These are phyloP conservation scores for Dasypus novemcinctus DNA, from an alignment of 2,113 vertebrate species.

Conservation along the genomic window DNA sequence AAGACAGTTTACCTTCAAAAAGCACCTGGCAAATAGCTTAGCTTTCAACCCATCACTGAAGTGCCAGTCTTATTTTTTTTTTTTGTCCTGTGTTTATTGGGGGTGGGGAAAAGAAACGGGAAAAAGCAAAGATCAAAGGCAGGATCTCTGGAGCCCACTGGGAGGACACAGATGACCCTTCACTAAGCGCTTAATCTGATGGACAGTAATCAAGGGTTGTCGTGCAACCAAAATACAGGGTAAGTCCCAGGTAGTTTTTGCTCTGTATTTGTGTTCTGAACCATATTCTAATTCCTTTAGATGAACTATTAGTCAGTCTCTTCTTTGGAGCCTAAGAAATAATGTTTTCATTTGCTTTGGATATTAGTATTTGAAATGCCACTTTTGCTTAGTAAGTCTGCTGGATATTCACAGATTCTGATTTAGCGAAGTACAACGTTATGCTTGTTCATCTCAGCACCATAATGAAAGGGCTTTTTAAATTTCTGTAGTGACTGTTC, in stretches of 20 bases:
- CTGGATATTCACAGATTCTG: background rate
- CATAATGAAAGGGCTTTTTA: background rate
- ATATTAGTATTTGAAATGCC: background rate
- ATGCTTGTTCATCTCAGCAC: background rate
- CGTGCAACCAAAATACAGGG: background rate
- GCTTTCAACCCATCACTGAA: background rate
- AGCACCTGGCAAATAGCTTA: background rate
- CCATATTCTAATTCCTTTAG: background rate
- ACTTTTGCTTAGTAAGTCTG: background rate
- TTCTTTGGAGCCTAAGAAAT: background rate
- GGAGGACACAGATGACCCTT: background rate
- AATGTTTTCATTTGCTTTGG: background rate
- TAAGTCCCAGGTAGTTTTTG: background rate
- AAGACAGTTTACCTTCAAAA: conserved; percentile 44
- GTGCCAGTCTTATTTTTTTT: background rate
- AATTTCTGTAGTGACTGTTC: background rate
- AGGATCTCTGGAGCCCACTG: background rate
- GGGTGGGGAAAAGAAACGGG: background rate
- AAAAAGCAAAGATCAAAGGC: background rate
- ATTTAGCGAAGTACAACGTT: background rate
- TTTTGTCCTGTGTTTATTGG: background rate
- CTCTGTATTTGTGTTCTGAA: background rate
- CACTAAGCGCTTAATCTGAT: background rate
- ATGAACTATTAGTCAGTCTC: background rate
- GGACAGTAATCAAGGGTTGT: background rate